Percentiles rank a stretch among this genome's conserved stretches.
Evolutionary conservation across 2,888 invertebrate genomes (phyloP).

Genomic region (Tachina fera): DNA sequence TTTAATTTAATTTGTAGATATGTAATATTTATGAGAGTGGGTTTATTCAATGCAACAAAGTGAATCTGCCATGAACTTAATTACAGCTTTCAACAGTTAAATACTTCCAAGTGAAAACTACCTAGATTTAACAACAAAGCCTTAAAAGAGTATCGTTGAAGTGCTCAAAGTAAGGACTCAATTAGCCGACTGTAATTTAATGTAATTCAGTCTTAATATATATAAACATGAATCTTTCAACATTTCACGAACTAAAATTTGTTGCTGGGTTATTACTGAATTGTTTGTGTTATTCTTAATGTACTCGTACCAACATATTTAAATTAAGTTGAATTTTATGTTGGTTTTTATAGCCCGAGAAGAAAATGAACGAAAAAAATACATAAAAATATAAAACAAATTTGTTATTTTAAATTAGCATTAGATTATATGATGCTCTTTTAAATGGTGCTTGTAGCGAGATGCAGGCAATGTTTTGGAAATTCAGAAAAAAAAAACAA

Average conservation of each 20-base stretch:
- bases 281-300: not conserved
- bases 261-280: not conserved
- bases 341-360: not conserved
- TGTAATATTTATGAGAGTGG: too few species aligned
- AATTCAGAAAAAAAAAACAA: not conserved
- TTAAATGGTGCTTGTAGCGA: not conserved
- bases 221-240: not conserved
- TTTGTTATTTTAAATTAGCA: conserved; percentile 14
- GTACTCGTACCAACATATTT: not conserved
- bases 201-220: too few species aligned
- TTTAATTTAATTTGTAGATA: too few species aligned
- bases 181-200: too few species aligned
- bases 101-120: too few species aligned
- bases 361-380: not conserved
- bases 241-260: not conserved
- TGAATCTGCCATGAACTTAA: too few species aligned
- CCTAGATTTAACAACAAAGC: too few species aligned
- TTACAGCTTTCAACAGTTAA: too few species aligned
- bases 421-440: conserved; percentile 18
- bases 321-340: not conserved
- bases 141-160: too few species aligned
- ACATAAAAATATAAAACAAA: not conserved
- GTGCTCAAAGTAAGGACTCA: too few species aligned
- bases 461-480: not conserved
- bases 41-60: too few species aligned